A percentile compares a stretch with the other conserved stretches of the same genome.
Evolutionary conservation across 2,797 vertebrate species (phyloP).

Genomic region (Synaphobranchus kaupii): DNA sequence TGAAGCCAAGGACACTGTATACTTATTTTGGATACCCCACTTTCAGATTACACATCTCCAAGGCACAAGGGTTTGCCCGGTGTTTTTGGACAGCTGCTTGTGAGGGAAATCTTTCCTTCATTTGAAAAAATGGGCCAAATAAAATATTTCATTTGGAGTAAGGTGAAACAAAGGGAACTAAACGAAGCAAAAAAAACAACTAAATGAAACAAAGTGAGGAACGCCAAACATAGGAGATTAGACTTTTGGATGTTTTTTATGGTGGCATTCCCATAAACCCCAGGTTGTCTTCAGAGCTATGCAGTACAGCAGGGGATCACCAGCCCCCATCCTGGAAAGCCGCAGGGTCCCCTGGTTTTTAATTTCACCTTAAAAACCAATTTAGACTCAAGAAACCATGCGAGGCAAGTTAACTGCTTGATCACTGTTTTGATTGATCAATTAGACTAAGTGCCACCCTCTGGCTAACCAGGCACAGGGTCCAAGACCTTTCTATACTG

Average conservation of each 20-base stretch:
- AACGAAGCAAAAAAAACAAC: too few relatives aligned
- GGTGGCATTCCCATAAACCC: not conserved
- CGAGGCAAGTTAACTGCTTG: not conserved
- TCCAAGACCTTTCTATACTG: not conserved
- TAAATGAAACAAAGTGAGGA: too few relatives aligned
- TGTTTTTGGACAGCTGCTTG: not conserved
- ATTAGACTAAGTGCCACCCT: not conserved
- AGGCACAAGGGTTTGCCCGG: not conserved
- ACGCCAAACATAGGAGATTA: not conserved
- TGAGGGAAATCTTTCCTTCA: not conserved
- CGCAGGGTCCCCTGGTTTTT: not conserved
- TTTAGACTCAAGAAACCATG: not conserved
- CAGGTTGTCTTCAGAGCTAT: not conserved
- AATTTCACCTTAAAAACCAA: not conserved
- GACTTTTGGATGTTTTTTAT: not conserved
- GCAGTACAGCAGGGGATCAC: not conserved
- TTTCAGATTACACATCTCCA: not conserved
- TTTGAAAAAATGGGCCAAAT: constrained; percentile 1
- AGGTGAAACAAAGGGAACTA: not conserved
- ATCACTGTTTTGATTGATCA: not conserved
- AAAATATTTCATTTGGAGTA: constrained; percentile 13
- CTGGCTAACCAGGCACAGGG: not conserved
- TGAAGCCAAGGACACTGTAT: not conserved
- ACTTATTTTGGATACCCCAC: not conserved
- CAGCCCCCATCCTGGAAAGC: not conserved